These are phyloP conservation scores for Melanotaenia pygmaea DNA, from an alignment of 2,797 vertebrate genomes.

Conservation along the genomic window DNA sequence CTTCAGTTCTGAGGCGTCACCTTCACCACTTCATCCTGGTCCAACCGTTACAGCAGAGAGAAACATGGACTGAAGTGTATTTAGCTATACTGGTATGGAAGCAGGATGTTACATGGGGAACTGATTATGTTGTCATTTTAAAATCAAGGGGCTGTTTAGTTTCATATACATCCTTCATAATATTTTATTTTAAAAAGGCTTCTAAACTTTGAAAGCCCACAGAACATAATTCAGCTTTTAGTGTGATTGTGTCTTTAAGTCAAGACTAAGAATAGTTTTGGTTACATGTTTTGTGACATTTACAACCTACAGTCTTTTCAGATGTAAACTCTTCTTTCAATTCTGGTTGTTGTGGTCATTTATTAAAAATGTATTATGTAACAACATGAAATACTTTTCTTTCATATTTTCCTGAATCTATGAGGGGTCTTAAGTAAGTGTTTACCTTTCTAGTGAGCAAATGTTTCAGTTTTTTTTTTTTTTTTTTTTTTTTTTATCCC, in stretches of 20 bases:
- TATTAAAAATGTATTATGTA: not conserved
- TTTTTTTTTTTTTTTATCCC: no score
- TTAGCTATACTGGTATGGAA: not conserved
- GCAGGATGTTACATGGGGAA: not conserved
- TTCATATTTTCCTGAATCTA: not conserved
- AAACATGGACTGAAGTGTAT: not conserved
- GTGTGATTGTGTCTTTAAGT: not conserved
- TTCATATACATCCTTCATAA: not conserved
- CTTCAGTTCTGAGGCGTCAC: slow-evolving; percentile 37
- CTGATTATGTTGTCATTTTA: not conserved
- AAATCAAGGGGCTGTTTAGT: not conserved
- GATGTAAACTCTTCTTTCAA: not conserved
- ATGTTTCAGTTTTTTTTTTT: no score
- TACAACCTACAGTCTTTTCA: not conserved
- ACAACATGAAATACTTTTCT: not conserved
- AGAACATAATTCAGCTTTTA: not conserved
- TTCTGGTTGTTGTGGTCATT: not conserved
- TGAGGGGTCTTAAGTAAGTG: not conserved
- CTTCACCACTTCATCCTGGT: slow-evolving; percentile 27
- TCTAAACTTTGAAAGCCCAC: not conserved
- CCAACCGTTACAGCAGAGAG: slow-evolving; percentile 40
- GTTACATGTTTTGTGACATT: not conserved
- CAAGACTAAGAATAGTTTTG: no score
- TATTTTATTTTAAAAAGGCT: not conserved
- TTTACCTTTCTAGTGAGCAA: no score